Evolutionary conservation across 2,113 vertebrate species (phyloP).

Genomic region (Coptodon rendalli): DNA sequence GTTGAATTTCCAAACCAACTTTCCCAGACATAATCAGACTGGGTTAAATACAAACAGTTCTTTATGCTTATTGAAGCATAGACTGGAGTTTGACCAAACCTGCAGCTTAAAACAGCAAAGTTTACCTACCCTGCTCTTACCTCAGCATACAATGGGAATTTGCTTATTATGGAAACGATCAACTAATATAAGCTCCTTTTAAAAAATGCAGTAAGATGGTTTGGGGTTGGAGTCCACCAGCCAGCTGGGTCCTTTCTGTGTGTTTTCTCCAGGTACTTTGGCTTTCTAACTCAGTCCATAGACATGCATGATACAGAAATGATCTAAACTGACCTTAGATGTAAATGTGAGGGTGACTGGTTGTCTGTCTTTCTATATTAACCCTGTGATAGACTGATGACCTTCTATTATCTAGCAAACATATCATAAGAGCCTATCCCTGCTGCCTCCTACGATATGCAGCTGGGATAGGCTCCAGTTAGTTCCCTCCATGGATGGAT

Average conservation of each 20-base stretch:
- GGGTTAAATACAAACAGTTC: not conserved
- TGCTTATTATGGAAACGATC: not conserved
- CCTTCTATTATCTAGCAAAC: not conserved
- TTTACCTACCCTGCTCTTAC: not conserved
- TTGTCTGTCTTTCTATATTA: not conserved
- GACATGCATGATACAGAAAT: not conserved
- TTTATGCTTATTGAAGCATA: not conserved
- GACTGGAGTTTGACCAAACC: not conserved
- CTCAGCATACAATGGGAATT: not conserved
- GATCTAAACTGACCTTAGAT: not conserved
- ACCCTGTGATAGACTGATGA: not conserved
- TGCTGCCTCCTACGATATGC: not conserved
- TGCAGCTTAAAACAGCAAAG: not conserved
- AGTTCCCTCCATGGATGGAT: not conserved
- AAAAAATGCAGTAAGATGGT: not conserved
- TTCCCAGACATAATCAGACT: not conserved
- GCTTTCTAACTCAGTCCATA: not conserved
- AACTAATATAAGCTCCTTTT: not conserved
- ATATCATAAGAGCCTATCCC: not conserved
- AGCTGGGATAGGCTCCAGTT: not conserved
- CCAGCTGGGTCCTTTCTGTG: not conserved
- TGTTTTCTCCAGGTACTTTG: not conserved
- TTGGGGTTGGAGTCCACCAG: not conserved
- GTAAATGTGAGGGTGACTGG: not conserved
- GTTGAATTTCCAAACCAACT: not conserved